Conservation (phyloP, 1,140 invertebrate species). For the Penaeus japonicus region DNA sequence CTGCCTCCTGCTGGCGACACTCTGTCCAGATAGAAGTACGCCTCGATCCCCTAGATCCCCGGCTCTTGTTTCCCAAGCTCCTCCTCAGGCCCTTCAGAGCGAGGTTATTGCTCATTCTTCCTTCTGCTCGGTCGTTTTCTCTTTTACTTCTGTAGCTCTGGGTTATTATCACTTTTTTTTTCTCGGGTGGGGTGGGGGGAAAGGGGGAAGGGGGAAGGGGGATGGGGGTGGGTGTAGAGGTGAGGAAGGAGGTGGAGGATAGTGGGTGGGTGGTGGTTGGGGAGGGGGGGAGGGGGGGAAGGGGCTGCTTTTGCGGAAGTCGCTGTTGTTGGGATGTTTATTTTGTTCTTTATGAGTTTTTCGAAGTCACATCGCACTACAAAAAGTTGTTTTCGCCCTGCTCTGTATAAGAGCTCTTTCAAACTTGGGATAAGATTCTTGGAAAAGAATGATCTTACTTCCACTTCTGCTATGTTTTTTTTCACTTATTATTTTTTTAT, state of each 20-base stretch:
- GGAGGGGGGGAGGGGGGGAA: not conserved
- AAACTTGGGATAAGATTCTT: too few relatives aligned
- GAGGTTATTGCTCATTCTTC: too few relatives aligned
- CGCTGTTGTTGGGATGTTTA: not conserved
- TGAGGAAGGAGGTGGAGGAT: not conserved
- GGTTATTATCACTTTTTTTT: not conserved
- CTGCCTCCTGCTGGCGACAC: too few relatives aligned
- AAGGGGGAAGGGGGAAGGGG: not conserved
- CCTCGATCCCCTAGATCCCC: not conserved
- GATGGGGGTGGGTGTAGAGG: not conserved
- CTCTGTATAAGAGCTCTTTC: slow-evolving; percentile 61
- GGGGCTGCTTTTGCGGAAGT: not conserved
- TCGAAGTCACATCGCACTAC: too few relatives aligned
- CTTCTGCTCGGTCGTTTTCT: not conserved
- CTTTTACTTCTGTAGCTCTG: not conserved
- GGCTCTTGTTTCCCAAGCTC: not conserved
- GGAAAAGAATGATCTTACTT: too few relatives aligned
- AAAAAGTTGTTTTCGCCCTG: slow-evolving; percentile 64
- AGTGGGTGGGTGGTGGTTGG: not conserved
- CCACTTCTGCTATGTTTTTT: too few relatives aligned
- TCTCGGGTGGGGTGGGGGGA: not conserved
- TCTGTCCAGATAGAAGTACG: not conserved
- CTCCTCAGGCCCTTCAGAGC: too few relatives aligned
- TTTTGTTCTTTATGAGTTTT: too few relatives aligned
- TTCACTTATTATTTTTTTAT: too few relatives aligned